Evolutionary conservation across 2,888 invertebrate genomes (phyloP).

Genomic region (Drosophila tanythrix): DNA sequence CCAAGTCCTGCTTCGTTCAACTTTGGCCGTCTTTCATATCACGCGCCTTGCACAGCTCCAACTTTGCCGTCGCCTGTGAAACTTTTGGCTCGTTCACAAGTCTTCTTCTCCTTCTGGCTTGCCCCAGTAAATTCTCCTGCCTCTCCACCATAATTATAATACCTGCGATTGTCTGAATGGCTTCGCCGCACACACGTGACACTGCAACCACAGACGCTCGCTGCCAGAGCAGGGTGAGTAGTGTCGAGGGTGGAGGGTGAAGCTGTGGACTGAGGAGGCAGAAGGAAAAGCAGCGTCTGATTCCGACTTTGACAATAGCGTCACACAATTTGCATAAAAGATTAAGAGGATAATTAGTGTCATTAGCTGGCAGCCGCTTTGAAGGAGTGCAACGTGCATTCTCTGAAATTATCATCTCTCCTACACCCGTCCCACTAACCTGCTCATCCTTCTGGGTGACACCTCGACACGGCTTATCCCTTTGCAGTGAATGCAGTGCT

Average conservation of each 20-base stretch:
- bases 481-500: conserved; percentile 20
- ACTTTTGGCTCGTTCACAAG: conserved; percentile 55
- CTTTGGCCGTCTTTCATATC: conserved; percentile 78
- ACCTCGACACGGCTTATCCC: conserved; percentile 23
- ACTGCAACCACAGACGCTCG: conserved; percentile 58
- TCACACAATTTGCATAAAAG: conserved; percentile 74
- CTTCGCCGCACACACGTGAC: conserved; percentile 68
- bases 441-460: conserved; percentile 8
- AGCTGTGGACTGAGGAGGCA: not conserved
- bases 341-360: conserved; percentile 78
- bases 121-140: conserved; percentile 11
- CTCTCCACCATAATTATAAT: conserved; percentile 65
- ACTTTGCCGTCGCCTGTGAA: conserved; percentile 62
- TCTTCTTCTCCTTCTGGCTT: not conserved
- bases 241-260: not conserved
- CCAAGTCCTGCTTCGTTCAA: conserved; percentile 44
- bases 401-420: conserved; percentile 16
- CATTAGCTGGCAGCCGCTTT: conserved; percentile 64
- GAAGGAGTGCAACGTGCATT: conserved; percentile 49
- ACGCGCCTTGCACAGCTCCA: conserved; percentile 59
- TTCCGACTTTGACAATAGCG: conserved; percentile 43
- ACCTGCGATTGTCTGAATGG: conserved; percentile 75
- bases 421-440: not conserved
- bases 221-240: not conserved
- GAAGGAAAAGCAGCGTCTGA: conserved; percentile 13